Conservation (phyloP, 2,888 invertebrate species). For the Tenthredo notha region DNA sequence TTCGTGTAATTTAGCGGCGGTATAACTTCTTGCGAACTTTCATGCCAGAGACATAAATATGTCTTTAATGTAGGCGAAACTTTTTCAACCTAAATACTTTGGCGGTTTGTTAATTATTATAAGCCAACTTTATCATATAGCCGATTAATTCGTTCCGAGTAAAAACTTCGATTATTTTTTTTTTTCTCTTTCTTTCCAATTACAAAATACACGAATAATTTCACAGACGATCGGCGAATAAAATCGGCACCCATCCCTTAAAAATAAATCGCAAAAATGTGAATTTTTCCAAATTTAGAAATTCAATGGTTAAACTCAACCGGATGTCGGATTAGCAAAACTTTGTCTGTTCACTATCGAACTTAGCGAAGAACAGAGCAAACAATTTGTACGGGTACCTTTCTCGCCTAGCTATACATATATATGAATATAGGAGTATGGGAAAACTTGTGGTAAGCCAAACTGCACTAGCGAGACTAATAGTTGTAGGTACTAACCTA, state of each 20-base stretch:
- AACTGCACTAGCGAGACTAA: constrained; percentile 44
- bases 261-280: too few species aligned
- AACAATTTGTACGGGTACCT: not conserved
- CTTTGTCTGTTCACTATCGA: not conserved
- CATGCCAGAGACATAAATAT: not conserved
- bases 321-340: not conserved
- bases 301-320: not conserved
- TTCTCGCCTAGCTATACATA: not conserved
- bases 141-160: not conserved
- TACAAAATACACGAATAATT: too few species aligned
- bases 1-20: constrained; percentile 14
- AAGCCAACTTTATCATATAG: not conserved
- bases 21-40: not conserved
- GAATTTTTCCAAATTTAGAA: not conserved
- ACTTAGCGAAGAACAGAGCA: constrained; percentile 24
- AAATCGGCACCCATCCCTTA: too few species aligned
- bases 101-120: not conserved
- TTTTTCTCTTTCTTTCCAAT: too few species aligned
- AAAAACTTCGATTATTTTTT: too few species aligned
- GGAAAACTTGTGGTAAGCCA: constrained; percentile 37
- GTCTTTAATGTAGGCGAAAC: not conserved
- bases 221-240: too few species aligned
- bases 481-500: constrained; percentile 25
- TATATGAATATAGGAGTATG: not conserved
- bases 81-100: not conserved